These are phyloP conservation scores for Seira ritae DNA, from an alignment of 2,888 invertebrate species.

Conservation along the genomic window DNA sequence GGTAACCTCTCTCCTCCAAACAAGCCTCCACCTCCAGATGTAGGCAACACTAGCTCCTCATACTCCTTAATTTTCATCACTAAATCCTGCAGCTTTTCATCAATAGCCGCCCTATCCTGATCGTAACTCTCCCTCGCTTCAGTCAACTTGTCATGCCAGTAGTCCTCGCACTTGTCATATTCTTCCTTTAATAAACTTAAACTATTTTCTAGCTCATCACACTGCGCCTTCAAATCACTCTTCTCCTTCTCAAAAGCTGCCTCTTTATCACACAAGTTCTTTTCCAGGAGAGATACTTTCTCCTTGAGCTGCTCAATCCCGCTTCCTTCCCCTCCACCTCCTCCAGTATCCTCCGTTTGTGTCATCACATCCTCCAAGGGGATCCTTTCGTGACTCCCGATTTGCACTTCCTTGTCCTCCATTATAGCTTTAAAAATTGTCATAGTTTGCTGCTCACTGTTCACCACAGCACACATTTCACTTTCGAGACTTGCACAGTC, in stretches of 20 bases:
- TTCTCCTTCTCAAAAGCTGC: constrained; percentile 74
- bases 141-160: constrained; percentile 87
- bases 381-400: background rate
- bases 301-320: constrained; percentile 63
- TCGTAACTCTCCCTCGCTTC: constrained; percentile 86
- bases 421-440: constrained; percentile 22
- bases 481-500: constrained; percentile 61
- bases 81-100: constrained; percentile 84
- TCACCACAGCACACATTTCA: constrained; percentile 52
- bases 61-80: constrained; percentile 87
- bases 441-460: constrained; percentile 27
- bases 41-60: constrained; percentile 83
- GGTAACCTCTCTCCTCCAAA: constrained; percentile 79
- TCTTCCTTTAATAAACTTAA: constrained; percentile 85
- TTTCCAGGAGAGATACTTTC: constrained; percentile 74
- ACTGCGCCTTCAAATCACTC: constrained; percentile 77
- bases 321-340: constrained; percentile 1
- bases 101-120: constrained; percentile 76
- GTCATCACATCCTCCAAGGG: constrained; percentile 25
- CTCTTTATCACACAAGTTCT: constrained; percentile 43
- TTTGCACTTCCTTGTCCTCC: constrained; percentile 44
- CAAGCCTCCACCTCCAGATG: constrained; percentile 73
- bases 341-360: constrained; percentile 1
- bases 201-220: constrained; percentile 84
- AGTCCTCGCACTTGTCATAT: constrained; percentile 91